Conservation (phyloP, 2,113 vertebrate genomes). For the Leptocoma aspasia region DNA sequence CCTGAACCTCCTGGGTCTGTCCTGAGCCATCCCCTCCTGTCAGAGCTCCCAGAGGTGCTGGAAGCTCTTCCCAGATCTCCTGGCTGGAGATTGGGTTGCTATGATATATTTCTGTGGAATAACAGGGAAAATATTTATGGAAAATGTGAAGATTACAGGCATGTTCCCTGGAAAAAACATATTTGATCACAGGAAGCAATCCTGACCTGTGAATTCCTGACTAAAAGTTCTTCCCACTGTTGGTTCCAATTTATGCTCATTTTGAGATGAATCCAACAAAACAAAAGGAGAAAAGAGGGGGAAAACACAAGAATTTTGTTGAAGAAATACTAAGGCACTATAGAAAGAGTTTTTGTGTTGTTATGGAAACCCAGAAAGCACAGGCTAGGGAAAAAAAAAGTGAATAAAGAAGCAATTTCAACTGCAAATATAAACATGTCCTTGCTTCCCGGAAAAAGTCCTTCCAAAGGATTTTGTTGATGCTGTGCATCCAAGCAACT, state of each 20-base stretch:
- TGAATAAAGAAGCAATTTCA: slow-evolving; percentile 35
- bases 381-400: not conserved
- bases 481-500: slow-evolving; percentile 23
- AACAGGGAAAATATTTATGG: not conserved
- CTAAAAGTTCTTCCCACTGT: not conserved
- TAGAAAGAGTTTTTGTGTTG: slow-evolving; percentile 48
- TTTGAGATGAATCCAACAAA: not conserved
- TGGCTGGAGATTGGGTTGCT: not conserved
- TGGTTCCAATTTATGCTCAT: not conserved
- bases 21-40: not conserved
- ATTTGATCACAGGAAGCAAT: slow-evolving; percentile 1
- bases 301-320: not conserved
- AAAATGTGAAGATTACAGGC: slow-evolving; percentile 9
- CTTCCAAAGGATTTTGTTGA: slow-evolving; percentile 39
- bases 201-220: not conserved
- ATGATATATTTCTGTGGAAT: slow-evolving; percentile 4
- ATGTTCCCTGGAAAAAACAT: not conserved
- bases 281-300: not conserved
- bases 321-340: not conserved
- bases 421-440: slow-evolving; percentile 8
- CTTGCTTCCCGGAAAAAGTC: slow-evolving; percentile 42
- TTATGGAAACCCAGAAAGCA: slow-evolving; percentile 63
- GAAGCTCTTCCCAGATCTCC: not conserved
- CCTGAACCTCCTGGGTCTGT: not conserved
- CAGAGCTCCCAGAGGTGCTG: not conserved